phyloP scores from a whole-genome alignment of 2,888 invertebrate species.

The Stenodera caucasica region DNA sequence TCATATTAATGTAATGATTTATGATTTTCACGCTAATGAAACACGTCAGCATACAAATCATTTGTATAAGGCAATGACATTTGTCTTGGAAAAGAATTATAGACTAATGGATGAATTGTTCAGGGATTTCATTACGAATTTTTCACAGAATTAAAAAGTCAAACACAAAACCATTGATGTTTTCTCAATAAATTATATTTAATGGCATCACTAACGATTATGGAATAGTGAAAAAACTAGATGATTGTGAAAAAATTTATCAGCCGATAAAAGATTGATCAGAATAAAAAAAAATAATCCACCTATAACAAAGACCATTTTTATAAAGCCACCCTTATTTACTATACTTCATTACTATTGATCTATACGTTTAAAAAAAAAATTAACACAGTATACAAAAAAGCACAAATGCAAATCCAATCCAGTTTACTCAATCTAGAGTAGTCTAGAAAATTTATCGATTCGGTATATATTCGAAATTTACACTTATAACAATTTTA shows the following conservation, averaged over 20 bases:
- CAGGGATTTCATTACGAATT: not conserved
- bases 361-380: not conserved
- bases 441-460: too few relatives aligned
- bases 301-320: not conserved
- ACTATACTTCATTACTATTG: not conserved
- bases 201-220: not conserved
- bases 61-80: slow-evolving; percentile 12
- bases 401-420: not conserved
- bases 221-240: not conserved
- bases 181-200: not conserved
- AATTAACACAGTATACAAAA: not conserved
- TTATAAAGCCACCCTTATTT: not conserved
- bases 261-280: not conserved
- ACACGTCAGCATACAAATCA: slow-evolving; percentile 19
- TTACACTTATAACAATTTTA: too few relatives aligned
- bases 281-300: not conserved
- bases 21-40: slow-evolving; percentile 24
- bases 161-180: not conserved
- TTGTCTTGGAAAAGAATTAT: slow-evolving; percentile 14
- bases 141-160: not conserved
- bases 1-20: slow-evolving; percentile 19
- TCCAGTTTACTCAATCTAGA: not conserved
- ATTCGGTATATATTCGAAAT: too few relatives aligned
- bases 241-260: not conserved
- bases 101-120: slow-evolving; percentile 13